Base-by-base conservation (phyloP, 2,888 invertebrate species). In the Lepetodrilus schrolli region DNA sequence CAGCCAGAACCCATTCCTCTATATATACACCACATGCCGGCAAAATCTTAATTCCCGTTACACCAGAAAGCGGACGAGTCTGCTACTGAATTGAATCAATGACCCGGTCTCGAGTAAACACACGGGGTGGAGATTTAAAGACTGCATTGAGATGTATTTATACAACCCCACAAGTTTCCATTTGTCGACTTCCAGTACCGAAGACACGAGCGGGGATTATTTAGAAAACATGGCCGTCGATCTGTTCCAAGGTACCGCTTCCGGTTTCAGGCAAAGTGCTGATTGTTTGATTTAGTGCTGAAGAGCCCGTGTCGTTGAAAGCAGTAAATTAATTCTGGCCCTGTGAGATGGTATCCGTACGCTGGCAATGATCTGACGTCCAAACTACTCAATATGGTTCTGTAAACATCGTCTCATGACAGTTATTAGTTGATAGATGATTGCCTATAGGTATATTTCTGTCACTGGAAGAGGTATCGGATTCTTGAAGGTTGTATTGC, bases 381-480 rank as follows among this genome's bases (percentile, higher is more conserved):
- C 26, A 26, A 58, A 58, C 58, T 58, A 10, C 58, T 58, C 30
- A 58, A 58, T 26, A 58, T 7, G 26, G 30, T n/a, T 23, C 5
- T 23, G 30, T 58, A 58, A 58, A 58, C 58, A n/a, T 30, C 34
- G 34, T 34, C 17, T 58, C 30, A 58, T 58, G 58, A 58, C 58
- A 58, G 58, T 58, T 58, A 58, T 58, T 58, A 30, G 58, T 58
- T 58, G 58, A 58, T 58, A 58, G 34, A 30, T 30, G 58, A 30
- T 30, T 58, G 58, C 34, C 26, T 58, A 34, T 58, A 10, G 26
- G 58, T 58, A 58, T 58, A 23, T 51, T 17, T 34, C 30, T 58
- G 58, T 21, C 58, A 58, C 21, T n/a, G n/a, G n/a, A n/a, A n/a
- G n/a, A n/a, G n/a, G n/a, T n/a, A n/a, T n/a, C n/a, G n/a, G n/a